Evolutionary conservation across 2,888 invertebrate genomes (phyloP).

Genomic region (Ectropis crepuscularia): DNA sequence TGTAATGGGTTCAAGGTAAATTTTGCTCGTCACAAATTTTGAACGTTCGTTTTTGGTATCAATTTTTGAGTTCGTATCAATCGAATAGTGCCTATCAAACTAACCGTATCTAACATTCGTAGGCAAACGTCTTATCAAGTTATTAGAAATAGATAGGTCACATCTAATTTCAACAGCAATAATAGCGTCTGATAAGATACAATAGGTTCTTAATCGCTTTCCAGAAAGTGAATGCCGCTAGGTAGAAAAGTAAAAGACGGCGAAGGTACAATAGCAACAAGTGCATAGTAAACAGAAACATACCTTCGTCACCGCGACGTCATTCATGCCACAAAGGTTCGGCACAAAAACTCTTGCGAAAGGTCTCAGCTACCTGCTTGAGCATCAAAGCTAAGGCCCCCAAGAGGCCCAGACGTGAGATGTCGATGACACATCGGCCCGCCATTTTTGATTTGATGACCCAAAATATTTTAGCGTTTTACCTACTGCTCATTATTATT

Average conservation of each 20-base stretch:
- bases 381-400: constrained; percentile 52
- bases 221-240: constrained; percentile 34
- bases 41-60: too few relatives aligned
- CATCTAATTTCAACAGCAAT: constrained; percentile 28
- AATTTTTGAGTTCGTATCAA: too few relatives aligned
- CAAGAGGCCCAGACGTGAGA: constrained; percentile 49
- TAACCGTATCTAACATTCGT: background rate
- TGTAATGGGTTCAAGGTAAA: too few relatives aligned
- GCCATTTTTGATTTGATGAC: constrained; percentile 50
- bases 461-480: constrained; percentile 42
- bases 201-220: constrained; percentile 28
- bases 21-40: too few relatives aligned
- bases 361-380: constrained; percentile 75
- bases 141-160: constrained; percentile 31
- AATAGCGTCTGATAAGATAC: constrained; percentile 13
- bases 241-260: constrained; percentile 43
- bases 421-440: constrained; percentile 67
- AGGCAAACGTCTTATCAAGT: constrained; percentile 1
- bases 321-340: constrained; percentile 66
- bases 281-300: constrained; percentile 54
- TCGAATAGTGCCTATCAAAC: too few relatives aligned
- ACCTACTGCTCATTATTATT: constrained; percentile 45
- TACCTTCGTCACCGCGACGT: constrained; percentile 51
- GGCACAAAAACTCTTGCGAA: constrained; percentile 67
- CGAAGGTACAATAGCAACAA: constrained; percentile 53